A percentile compares a stretch with the other conserved stretches of the same genome.
Evolutionary conservation across 2,888 invertebrate genomes (phyloP).

Genomic region (Sepioteuthis lessoniana): DNA sequence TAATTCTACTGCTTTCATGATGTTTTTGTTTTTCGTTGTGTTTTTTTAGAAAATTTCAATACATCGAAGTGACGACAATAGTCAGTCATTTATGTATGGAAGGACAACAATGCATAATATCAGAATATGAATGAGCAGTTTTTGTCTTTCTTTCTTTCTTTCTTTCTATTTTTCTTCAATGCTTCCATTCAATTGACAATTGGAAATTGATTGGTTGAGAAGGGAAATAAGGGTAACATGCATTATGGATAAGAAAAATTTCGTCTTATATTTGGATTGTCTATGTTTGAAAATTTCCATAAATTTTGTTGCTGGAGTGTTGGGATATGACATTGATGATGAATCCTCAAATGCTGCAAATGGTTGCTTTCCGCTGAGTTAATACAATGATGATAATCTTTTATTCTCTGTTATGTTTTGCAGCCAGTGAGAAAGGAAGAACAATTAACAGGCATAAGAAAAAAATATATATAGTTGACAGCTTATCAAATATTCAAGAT

Average conservation of each 20-base stretch:
- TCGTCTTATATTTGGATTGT: not conserved
- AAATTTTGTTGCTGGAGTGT: not conserved
- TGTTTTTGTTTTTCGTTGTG: not conserved
- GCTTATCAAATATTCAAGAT: constrained; percentile 33
- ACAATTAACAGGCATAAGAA: not conserved
- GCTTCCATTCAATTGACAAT: not conserved
- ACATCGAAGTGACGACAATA: not conserved
- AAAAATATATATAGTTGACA: not conserved
- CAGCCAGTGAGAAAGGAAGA: not conserved
- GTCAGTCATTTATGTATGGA: not conserved
- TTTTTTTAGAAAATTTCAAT: not conserved
- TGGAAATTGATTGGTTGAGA: not conserved
- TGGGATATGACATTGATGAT: not conserved
- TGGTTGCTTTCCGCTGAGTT: not conserved
- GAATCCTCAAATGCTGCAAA: not conserved
- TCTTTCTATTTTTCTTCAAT: not conserved
- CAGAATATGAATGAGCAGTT: not conserved
- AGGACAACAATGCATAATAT: constrained; percentile 10
- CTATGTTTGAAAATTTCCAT: not conserved
- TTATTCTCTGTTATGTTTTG: constrained; percentile 11
- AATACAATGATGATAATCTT: constrained; percentile 7
- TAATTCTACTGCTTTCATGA: not conserved
- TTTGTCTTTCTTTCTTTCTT: not conserved
- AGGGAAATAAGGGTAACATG: not conserved
- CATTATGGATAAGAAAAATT: not conserved